Conservation (phyloP, 2,113 vertebrate genomes). For the Malurus cyaneus region DNA sequence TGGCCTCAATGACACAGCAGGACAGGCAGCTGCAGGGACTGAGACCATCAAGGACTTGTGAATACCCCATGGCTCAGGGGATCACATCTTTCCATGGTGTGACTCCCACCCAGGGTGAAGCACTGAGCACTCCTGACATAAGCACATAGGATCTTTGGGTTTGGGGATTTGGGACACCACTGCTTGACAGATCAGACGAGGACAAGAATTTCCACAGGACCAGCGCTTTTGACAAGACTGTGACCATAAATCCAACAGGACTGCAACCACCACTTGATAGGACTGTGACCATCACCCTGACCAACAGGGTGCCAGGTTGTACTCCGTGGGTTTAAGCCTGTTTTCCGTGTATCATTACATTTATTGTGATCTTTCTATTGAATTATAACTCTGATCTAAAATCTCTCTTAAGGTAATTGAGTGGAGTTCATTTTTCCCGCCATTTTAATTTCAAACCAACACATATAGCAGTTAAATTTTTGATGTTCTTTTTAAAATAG, state of each 20-base stretch:
- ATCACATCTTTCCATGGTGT: neutral
- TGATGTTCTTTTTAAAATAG: neutral
- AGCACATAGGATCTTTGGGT: neutral
- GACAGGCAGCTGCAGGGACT: neutral
- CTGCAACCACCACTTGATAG: neutral
- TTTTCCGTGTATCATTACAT: neutral
- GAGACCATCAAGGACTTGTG: neutral
- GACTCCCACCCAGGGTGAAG: neutral
- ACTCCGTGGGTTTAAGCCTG: neutral
- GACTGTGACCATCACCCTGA: neutral
- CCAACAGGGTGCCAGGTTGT: neutral
- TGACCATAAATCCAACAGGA: neutral
- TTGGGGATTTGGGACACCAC: neutral
- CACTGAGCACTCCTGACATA: neutral
- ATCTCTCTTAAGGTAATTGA: neutral
- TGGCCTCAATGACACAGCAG: neutral
- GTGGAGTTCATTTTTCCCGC: neutral
- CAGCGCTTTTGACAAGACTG: neutral
- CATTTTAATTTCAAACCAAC: neutral
- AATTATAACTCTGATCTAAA: neutral
- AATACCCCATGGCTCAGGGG: neutral
- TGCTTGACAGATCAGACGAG: neutral
- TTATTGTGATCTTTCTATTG: neutral
- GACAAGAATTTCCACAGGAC: neutral
- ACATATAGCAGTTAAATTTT: neutral